These are phyloP conservation scores for Quiscalus mexicanus DNA, from an alignment of 2,113 vertebrate species.

Conservation along the genomic window DNA sequence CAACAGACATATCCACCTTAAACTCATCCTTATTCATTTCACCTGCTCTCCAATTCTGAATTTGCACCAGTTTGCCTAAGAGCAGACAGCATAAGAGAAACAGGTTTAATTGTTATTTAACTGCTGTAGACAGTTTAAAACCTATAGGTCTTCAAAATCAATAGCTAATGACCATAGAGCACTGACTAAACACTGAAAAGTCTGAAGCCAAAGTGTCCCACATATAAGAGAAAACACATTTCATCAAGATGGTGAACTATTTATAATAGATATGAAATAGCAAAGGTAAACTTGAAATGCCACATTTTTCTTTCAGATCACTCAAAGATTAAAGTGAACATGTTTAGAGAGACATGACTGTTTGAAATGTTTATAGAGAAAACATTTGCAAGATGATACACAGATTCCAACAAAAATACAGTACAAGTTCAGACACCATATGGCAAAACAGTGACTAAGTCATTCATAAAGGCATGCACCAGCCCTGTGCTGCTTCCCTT, in stretches of 20 bases:
- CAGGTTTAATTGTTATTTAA: background rate
- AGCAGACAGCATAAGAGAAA: background rate
- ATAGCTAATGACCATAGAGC: background rate
- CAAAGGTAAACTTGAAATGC: slow-evolving; percentile 37
- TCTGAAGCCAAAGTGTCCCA: background rate
- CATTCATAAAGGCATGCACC: slow-evolving; percentile 39
- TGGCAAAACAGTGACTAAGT: slow-evolving; percentile 65
- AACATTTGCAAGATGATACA: slow-evolving; percentile 70
- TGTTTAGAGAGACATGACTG: slow-evolving; percentile 67
- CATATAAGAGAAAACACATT: background rate
- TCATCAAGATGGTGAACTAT: slow-evolving; percentile 13
- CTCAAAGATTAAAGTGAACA: slow-evolving; percentile 65
- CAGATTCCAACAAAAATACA: slow-evolving; percentile 70
- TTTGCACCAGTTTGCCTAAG: background rate
- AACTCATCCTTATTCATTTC: background rate
- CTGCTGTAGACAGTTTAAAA: background rate
- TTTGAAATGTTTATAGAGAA: slow-evolving; percentile 77
- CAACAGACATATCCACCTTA: background rate
- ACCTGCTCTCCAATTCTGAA: background rate
- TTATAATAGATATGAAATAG: slow-evolving; percentile 11
- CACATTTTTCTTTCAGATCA: slow-evolving; percentile 57
- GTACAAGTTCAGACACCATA: slow-evolving; percentile 63
- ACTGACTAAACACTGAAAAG: background rate
- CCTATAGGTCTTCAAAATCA: background rate
- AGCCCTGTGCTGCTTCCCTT: slow-evolving; percentile 9